phyloP scores from a whole-genome alignment of 2,888 invertebrate species.

The Eustalomyia histrio region DNA sequence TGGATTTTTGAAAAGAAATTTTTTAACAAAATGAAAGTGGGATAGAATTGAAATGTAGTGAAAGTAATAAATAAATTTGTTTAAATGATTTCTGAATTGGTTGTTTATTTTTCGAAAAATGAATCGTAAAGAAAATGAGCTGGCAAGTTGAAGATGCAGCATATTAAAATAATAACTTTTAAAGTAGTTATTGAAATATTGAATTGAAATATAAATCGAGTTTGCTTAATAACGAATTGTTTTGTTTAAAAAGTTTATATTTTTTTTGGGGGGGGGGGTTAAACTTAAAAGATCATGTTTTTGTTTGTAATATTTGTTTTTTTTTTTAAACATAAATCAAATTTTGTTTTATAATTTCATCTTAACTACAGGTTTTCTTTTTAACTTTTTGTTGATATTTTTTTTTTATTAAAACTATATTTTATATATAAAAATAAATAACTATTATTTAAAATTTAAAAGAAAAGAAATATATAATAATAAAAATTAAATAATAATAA shows the following conservation, averaged over 20 bases:
- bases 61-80: too few relatives aligned
- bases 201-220: not conserved
- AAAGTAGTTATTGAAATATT: not conserved
- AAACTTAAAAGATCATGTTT: too few relatives aligned
- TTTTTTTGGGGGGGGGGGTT: too few relatives aligned
- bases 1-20: conserved; percentile 53
- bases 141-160: conserved; percentile 76
- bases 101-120: conserved; percentile 60
- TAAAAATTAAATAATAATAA: conserved; percentile 50
- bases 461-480: conserved; percentile 50
- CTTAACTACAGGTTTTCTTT: conserved; percentile 40
- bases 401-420: conserved; percentile 40
- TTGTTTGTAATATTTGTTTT: conserved; percentile 27
- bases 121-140: conserved; percentile 46
- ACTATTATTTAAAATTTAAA: conserved; percentile 59
- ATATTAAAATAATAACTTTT: conserved; percentile 62
- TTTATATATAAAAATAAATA: conserved; percentile 65
- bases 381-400: not conserved
- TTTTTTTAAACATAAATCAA: conserved; percentile 45
- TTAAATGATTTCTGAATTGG: conserved; percentile 57
- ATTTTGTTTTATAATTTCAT: conserved; percentile 22
- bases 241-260: too few relatives aligned
- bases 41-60: too few relatives aligned
- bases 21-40: conserved; percentile 67
- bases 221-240: conserved; percentile 13